Evolutionary conservation across 2,797 vertebrate species (phyloP).

Genomic region (Rachycentron canadum): DNA sequence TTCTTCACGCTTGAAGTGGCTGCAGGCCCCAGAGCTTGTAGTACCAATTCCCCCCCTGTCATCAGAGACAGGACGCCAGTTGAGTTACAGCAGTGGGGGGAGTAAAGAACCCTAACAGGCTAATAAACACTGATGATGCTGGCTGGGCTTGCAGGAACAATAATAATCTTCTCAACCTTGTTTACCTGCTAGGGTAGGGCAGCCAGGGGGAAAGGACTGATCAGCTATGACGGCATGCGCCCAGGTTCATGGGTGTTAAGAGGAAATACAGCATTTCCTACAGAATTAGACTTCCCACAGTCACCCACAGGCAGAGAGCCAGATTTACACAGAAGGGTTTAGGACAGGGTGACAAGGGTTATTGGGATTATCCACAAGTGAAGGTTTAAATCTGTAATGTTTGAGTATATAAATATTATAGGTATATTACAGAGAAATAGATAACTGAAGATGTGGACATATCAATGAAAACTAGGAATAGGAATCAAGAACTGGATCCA

Average conservation of each 20-base stretch:
- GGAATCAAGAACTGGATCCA: no score
- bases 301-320: conserved; percentile 39
- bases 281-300: conserved; percentile 28
- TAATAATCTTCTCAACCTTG: conserved; percentile 83
- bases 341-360: conserved; percentile 2
- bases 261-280: conserved; percentile 68
- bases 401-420: conserved; percentile 10
- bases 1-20: conserved; percentile 87
- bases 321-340: conserved; percentile 26
- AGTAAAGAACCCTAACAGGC: conserved; percentile 79
- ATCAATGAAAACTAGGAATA: neutral
- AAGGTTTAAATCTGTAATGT: conserved; percentile 8
- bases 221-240: conserved; percentile 63
- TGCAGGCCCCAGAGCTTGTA: conserved; percentile 84
- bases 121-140: conserved; percentile 83
- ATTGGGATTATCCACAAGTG: conserved; percentile 15
- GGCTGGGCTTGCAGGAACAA: conserved; percentile 78
- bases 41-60: conserved; percentile 84
- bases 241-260: conserved; percentile 51
- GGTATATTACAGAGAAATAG: neutral
- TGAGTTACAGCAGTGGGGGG: conserved; percentile 79
- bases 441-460: neutral
- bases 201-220: conserved; percentile 65
- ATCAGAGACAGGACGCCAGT: conserved; percentile 81
- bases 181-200: conserved; percentile 77